These are phyloP conservation scores for Caenorhabditis sinica DNA, from an alignment of 2,888 invertebrate species.

Conservation along the genomic window DNA sequence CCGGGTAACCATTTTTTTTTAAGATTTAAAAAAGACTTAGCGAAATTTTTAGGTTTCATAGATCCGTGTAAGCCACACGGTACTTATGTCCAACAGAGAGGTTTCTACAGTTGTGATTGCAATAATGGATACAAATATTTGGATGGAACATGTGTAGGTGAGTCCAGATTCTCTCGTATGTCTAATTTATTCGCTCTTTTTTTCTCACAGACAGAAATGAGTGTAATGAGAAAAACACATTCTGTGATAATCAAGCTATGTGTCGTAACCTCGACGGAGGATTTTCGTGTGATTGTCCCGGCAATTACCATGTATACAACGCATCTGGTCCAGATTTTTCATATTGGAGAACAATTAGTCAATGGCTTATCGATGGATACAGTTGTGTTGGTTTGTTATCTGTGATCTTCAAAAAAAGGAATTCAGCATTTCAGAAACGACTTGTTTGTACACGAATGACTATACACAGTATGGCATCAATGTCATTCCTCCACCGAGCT, in stretches of 20 bases:
- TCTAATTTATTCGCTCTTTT: neutral
- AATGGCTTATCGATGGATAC: slow-evolving; percentile 27
- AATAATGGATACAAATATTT: slow-evolving; percentile 43
- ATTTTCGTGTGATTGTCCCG: slow-evolving; percentile 26
- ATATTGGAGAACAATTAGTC: neutral
- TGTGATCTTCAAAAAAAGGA: neutral
- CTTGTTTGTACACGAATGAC: neutral
- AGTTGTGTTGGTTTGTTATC: slow-evolving; percentile 47
- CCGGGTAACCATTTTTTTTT: neutral
- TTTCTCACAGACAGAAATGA: slow-evolving; percentile 49
- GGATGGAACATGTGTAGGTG: slow-evolving; percentile 26
- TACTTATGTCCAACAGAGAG: neutral
- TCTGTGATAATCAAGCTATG: slow-evolving; percentile 29
- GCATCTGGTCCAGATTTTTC: neutral
- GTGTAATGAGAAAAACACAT: slow-evolving; percentile 21
- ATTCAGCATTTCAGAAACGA: slow-evolving; percentile 7
- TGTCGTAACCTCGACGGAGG: slow-evolving; percentile 36
- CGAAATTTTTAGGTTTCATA: slow-evolving; percentile 3
- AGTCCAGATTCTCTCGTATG: neutral
- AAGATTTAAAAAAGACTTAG: neutral
- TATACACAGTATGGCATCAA: neutral
- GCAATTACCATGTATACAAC: slow-evolving; percentile 14
- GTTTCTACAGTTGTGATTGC: slow-evolving; percentile 42
- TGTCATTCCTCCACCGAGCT: neutral
- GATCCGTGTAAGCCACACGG: slow-evolving; percentile 50